Evolutionary conservation across 2,797 vertebrate species (phyloP), one percentile per base, ranked within the genome.

Genomic region (Poecile montanus): DNA sequence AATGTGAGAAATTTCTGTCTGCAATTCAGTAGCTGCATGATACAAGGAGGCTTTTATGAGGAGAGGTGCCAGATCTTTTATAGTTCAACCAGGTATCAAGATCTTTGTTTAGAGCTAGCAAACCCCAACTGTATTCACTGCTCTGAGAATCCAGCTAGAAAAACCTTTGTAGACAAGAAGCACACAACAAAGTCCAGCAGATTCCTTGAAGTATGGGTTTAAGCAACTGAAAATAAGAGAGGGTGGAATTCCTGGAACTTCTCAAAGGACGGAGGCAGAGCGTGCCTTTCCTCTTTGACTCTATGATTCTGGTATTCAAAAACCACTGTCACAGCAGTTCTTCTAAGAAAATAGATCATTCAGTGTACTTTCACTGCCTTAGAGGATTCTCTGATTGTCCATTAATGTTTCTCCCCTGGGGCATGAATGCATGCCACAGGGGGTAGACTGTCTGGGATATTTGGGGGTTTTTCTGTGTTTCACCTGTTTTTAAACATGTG

Each of bases 231-330:
- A 91, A 88, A 88, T 30, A 34, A 87, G 42, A 72, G 40, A 83
- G 47, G 29, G 5, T 87, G 74, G n/a, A 91, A 72, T 83, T 92
- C 61, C 40, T 93, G 68, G 36, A 66, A 93, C 50, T 83, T 86
- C 78, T 91, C 21, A 78, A 91, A 91, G 75, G n/a, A 48, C 22
- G 0, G 1, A 89, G n/a, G 29, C 51, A 87, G 56, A 68, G 17
- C 20, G 26, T 56, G 7, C 7, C 17, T 92, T 93, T 85, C 51
- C n/a, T 91, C 60, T 80, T 83, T 76, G 36, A 16, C 32, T 92
- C n/a, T 75, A 60, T 63, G 23, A 71, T 57, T 82, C 54, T 58
- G 32, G 4, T 77, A 83, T 92, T 96, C 91, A 95, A 93, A 93
- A 62, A 58, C 58, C 26, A 29, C 18, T 77, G 45, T 85, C 89